Base-by-base conservation (phyloP, 1,140 invertebrate genomes). In the Drosophila pseudoananassae region DNA sequence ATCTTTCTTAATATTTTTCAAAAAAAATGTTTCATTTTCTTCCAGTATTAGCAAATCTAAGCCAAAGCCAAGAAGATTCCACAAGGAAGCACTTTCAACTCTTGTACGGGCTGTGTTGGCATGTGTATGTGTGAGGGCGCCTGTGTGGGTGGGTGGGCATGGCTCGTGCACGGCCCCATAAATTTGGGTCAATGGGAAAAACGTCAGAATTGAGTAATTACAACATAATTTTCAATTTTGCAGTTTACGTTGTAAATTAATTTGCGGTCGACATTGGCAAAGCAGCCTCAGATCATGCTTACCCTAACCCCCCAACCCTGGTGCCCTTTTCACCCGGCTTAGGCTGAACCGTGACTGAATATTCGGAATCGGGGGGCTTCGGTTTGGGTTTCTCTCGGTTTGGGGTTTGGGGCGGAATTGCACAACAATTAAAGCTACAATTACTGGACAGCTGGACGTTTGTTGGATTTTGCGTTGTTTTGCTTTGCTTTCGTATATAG, bases 161-260 rank as follows among this genome's bases (percentile, higher is more conserved):
- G 15, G 14, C 56, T 14, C 50, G 56, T 59, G 60, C 72, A 47
- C 65, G 74, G 82, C 69, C 74, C 81, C 74, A 88, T 88, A 88
- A 88, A 88, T 88, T 88, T 83, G 83, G 83, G 83, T 88, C 83
- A 88, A 88, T 88, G 83, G 83, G 79, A 83, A 88, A 88, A 88
- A 89, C 60, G 83, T 88, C 83, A 88, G 83, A 88, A 88, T 89
- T 88, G 83, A 88, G 83, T 88, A 88, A 88, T 88, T 88, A 88
- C 83, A 88, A 88, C 83, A 88, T 88, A 88, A 88, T 88, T 88
- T 88, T 88, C 83, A 88, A 88, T 88, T 88, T 88, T 88, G 83
- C 83, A 88, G 83, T 88, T 88, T 88, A 88, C 79, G 83, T 88
- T 88, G 83, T 88, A 88, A 88, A 88, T 88, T 88, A 88, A 88